A percentile compares a stretch with the other conserved stretches of the same genome.
These are phyloP conservation scores for Ara ararauna DNA, from an alignment of 2,797 vertebrate species.

Conservation along the genomic window DNA sequence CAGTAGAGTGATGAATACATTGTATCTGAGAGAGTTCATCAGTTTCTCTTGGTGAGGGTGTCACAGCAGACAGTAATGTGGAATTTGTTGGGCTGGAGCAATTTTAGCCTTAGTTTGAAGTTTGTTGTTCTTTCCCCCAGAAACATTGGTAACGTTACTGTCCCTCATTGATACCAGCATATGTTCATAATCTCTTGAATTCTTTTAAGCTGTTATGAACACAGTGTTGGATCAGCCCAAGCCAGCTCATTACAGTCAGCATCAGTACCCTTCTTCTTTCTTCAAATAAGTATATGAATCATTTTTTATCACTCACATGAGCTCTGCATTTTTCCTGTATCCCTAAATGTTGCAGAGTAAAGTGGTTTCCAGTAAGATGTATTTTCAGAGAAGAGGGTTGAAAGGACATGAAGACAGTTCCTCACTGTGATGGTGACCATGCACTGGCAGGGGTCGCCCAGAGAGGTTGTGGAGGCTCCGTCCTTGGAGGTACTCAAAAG, in stretches of 20 bases:
- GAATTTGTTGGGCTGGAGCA: not conserved
- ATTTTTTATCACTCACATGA: not conserved
- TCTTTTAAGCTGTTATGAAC: not conserved
- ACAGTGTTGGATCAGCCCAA: not conserved
- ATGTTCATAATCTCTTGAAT: not conserved
- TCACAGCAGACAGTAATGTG: not conserved
- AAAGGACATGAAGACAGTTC: not conserved
- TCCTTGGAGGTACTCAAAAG: not conserved
- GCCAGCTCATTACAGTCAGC: not conserved
- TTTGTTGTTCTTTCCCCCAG: not conserved
- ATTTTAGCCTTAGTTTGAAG: not conserved
- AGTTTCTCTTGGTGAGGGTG: not conserved
- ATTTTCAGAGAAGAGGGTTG: not conserved
- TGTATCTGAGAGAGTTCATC: not conserved
- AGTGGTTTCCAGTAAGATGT: not conserved
- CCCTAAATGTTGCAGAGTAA: not conserved
- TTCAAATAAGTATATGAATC: not conserved
- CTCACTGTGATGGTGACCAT: not conserved
- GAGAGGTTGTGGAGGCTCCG: not conserved
- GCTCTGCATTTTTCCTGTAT: not conserved
- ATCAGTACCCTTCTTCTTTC: not conserved
- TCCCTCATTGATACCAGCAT: not conserved
- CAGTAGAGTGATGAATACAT: not conserved
- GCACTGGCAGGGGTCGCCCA: not conserved
- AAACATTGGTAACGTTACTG: not conserved